Evolutionary conservation across 2,888 invertebrate species (phyloP).

Genomic region (Drosophila seclusa): DNA sequence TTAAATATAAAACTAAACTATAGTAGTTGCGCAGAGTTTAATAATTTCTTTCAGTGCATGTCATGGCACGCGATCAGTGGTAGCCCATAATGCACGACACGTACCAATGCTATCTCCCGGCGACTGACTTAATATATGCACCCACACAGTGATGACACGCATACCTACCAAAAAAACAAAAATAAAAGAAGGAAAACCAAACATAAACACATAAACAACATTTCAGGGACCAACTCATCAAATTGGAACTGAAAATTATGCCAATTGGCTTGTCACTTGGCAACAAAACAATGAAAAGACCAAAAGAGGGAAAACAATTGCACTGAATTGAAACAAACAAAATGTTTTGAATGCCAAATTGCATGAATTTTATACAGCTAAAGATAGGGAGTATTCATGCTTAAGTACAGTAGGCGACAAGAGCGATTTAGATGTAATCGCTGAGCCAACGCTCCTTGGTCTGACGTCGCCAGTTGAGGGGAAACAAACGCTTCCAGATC

Average conservation of each 20-base stretch:
- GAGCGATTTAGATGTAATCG: slow-evolving; percentile 61
- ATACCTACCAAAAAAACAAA: slow-evolving; percentile 42
- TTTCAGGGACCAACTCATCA: slow-evolving; percentile 50
- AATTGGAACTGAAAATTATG: slow-evolving; percentile 75
- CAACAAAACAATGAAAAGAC: slow-evolving; percentile 33
- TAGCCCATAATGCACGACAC: slow-evolving; percentile 64
- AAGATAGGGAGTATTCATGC: slow-evolving; percentile 1
- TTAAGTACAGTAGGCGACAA: slow-evolving; percentile 62
- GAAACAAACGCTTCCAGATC: slow-evolving; percentile 84
- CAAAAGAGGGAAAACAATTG: slow-evolving; percentile 23
- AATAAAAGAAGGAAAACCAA: slow-evolving; percentile 24
- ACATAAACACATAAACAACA: slow-evolving; percentile 30
- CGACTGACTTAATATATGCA: slow-evolving; percentile 73
- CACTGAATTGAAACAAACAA: slow-evolving; percentile 29
- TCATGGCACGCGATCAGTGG: slow-evolving; percentile 72
- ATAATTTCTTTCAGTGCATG: slow-evolving; percentile 50
- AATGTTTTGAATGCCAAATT: slow-evolving; percentile 55
- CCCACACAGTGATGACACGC: slow-evolving; percentile 77
- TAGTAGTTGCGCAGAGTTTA: background rate
- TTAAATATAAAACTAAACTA: background rate
- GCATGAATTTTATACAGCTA: slow-evolving; percentile 42
- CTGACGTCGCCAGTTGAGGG: slow-evolving; percentile 83
- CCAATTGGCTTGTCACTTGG: slow-evolving; percentile 77
- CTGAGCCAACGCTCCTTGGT: slow-evolving; percentile 68
- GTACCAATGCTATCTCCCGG: slow-evolving; percentile 48